A percentile compares a stretch with the other conserved stretches of the same genome.
These are phyloP conservation scores for Puma concolor DNA, from an alignment of 2,113 vertebrate genomes.

Conservation along the genomic window DNA sequence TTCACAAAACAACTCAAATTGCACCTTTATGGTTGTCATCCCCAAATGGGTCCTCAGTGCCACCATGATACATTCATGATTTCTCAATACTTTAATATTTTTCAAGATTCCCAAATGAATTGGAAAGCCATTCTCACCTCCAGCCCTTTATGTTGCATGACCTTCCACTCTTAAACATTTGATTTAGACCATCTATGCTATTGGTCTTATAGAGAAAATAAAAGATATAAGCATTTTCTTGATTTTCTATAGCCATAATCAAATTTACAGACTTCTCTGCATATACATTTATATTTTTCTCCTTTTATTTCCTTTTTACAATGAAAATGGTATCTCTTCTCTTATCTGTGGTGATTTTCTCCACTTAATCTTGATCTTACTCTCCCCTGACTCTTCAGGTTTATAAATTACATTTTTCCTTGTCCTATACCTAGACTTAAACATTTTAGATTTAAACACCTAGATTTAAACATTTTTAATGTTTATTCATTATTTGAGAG, in stretches of 20 bases:
- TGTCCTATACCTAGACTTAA: not conserved
- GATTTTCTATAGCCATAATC: not conserved
- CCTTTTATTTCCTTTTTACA: not conserved
- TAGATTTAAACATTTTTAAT: too few species aligned
- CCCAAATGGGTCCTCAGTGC: not conserved
- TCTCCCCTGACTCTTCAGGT: not conserved
- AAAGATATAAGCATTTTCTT: not conserved
- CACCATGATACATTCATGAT: not conserved
- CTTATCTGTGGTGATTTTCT: not conserved
- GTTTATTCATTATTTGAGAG: too few species aligned
- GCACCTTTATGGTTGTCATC: not conserved
- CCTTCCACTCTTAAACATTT: not conserved
- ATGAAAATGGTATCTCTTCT: not conserved
- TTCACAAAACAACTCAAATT: not conserved
- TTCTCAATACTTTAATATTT: not conserved
- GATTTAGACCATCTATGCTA: not conserved
- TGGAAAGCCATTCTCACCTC: not conserved
- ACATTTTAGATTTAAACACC: not conserved
- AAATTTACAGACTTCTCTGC: not conserved
- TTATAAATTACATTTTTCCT: not conserved
- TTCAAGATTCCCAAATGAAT: not conserved
- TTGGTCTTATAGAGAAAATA: not conserved
- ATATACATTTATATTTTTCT: not conserved
- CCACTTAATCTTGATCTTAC: not conserved
- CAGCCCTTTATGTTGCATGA: not conserved